Base-by-base conservation (phyloP, 2,888 invertebrate species). In the Drosophila flavopinicola region DNA sequence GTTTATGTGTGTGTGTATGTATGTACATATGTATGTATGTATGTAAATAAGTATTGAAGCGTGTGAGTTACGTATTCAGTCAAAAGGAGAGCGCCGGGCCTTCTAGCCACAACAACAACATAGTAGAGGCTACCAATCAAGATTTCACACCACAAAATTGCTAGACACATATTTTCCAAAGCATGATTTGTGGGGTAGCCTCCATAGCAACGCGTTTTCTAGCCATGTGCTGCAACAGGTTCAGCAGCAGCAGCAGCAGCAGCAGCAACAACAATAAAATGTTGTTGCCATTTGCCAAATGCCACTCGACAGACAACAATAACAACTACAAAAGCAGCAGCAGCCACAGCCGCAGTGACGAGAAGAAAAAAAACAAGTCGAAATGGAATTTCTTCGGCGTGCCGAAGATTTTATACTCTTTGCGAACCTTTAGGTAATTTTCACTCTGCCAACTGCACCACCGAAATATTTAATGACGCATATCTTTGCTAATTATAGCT, bases 201-300 rank as follows among this genome's bases (percentile, higher is more conserved):
- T 23, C 11, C 10, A 11, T 29, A 27, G 44, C 37, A 54, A 47
- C 29, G 58, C 39, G 44, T 64, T 60, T 65, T 66, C 51, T 41
- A 37, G 60, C 33, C 53, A 69, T 80, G 47, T 54, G 85, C 78
- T 68, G 85, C 83, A 85, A 75, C 86, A 85, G 85, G 84, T 79
- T 85, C 66, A 80, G 41, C 63, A 29, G 11, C 38, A 61, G 41
- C 58, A 56, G 56, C 1, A 37, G 0, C 1, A 33, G 5, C 44
- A 44, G 9, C 29, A 11, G 37, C 45, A 13, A 3, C 41, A 59
- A 30, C 56, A 45, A 45, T 53, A 44, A 78, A 80, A 85, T 67
- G 83, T 60, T 68, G 70, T 67, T 87, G 87, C 82, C 82, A 83
- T 83, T 83, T 74, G 66, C 66, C 63, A 83, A 83, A 83, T 83